Base-by-base conservation (phyloP, 2,797 vertebrate genomes). In the Phaenicophaeus curvirostris region DNA sequence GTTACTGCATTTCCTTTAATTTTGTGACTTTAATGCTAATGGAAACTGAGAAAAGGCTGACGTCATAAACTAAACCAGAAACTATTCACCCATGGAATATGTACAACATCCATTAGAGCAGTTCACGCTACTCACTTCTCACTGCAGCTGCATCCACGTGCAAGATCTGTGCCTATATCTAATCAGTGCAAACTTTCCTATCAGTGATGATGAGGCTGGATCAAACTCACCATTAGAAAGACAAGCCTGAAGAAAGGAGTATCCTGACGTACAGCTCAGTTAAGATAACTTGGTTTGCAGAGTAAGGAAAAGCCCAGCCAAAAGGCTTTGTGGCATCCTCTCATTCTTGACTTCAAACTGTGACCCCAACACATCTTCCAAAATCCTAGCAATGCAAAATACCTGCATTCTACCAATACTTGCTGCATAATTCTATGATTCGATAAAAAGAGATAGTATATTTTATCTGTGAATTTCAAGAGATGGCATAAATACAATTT, bases 391-490 rank as follows among this genome's bases (percentile, higher is more conserved):
- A 3, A 6, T 4, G 30, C 48, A 44, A 51, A 50, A 58, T 6
- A 67, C 1, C 3, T 12, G 17, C 8, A 1, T 53, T 41, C 33
- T 28, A 57, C 31, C 41, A 21, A 8, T 13, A 11, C 55, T 33
- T 21, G 21, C 25, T 59, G 71, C n/a, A 7, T 3, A n/a, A n/a
- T n/a, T n/a, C n/a, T n/a, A n/a, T n/a, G n/a, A n/a, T n/a, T n/a
- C n/a, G n/a, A n/a, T n/a, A 0, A 66, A 39, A 78, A 37, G 0
- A n/a, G 13, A 20, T 0, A 0, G 6, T 3, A 11, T 3, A 1
- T 30, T 65, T 30, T 0, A 1, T 7, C 46, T 23, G 9, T 8
- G 65, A n/a, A 19, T 51, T 42, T 12, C 57, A n/a, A 37, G 71
- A 57, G 15, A 14, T 7, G 25, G 16, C 7, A 18, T 4, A 17